These are phyloP conservation scores for Pholis gunnellus DNA, from an alignment of 2,113 vertebrate genomes.

Conservation along the genomic window DNA sequence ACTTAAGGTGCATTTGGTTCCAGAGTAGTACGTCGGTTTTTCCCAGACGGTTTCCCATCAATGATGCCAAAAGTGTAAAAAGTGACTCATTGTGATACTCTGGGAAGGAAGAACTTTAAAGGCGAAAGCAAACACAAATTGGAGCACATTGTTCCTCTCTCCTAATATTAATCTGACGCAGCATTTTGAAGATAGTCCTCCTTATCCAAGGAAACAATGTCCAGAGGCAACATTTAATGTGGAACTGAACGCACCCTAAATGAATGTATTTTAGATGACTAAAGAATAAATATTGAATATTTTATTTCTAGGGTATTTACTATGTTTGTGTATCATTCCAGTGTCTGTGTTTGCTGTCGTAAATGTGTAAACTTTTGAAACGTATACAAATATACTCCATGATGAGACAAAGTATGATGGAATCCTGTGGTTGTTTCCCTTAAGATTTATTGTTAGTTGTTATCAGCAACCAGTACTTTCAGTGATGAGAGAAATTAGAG, in stretches of 20 bases:
- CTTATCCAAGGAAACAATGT: background rate
- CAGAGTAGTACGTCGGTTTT: background rate
- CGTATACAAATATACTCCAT: background rate
- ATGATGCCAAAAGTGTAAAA: too few species aligned
- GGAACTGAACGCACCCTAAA: background rate
- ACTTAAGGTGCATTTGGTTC: background rate
- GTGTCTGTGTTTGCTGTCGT: background rate
- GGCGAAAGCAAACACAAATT: background rate
- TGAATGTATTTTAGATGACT: background rate
- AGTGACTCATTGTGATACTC: background rate
- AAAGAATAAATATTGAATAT: background rate
- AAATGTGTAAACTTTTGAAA: background rate
- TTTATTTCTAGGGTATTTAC: background rate
- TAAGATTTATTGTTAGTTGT: background rate
- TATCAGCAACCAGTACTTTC: background rate
- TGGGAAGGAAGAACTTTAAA: background rate
- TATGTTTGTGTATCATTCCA: background rate
- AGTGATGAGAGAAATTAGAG: background rate
- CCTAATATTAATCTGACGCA: background rate
- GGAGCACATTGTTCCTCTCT: background rate
- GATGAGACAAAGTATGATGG: background rate
- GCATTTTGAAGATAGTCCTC: background rate
- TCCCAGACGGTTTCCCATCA: background rate
- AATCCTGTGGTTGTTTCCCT: background rate
- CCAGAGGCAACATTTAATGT: constrained; percentile 2